Conservation (phyloP, 2,113 vertebrate genomes). For the Hypocryptadius cinnamomeus region DNA sequence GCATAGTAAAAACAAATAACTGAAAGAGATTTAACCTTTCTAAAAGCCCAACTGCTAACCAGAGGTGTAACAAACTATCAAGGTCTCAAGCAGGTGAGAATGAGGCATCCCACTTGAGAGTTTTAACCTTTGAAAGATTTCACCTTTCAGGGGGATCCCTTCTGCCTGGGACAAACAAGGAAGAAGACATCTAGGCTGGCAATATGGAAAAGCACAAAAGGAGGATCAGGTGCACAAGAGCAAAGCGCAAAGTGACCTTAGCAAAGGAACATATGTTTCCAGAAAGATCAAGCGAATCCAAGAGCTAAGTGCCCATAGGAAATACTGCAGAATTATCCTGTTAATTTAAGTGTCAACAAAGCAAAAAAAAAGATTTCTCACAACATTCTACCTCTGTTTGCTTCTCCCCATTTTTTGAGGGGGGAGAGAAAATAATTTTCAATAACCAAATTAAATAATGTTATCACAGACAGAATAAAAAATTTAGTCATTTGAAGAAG, state of each 20-base stretch:
- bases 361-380: neutral
- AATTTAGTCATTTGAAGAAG: neutral
- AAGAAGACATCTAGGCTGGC: neutral
- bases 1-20: neutral
- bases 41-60: neutral
- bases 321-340: neutral
- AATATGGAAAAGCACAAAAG: constrained; percentile 3
- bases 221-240: neutral
- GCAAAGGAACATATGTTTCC: neutral
- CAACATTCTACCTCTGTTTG: neutral
- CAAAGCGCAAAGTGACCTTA: constrained; percentile 22
- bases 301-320: neutral
- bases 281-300: constrained; percentile 3
- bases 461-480: neutral
- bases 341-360: neutral
- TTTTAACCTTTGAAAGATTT: neutral
- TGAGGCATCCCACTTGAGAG: neutral
- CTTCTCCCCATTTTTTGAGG: neutral
- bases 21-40: neutral
- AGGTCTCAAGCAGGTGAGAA: neutral
- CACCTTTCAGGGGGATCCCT: neutral
- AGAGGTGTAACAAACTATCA: neutral
- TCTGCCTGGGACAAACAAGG: neutral
- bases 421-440: neutral
- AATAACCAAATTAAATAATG: neutral